Conservation (phyloP, 2,797 vertebrate genomes). For the Benthosema pterotum region DNA sequence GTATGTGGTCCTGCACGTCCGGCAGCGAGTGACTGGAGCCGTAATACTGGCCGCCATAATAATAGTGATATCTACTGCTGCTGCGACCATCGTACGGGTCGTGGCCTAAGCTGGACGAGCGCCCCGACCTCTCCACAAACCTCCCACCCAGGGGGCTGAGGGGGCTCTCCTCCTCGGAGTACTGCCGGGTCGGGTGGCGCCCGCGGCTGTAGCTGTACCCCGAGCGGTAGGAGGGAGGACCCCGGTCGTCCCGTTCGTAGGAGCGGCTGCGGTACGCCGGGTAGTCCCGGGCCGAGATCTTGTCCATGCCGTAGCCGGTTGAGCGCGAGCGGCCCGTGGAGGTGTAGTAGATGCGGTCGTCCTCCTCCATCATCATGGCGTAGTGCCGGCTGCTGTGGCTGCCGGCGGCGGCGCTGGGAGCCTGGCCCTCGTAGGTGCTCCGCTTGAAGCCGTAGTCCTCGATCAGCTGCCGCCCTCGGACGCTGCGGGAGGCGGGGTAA, state of each 20-base stretch:
- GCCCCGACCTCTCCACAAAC: conserved; percentile 81
- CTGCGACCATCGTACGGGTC: conserved; percentile 87
- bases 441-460: conserved; percentile 78
- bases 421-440: conserved; percentile 49
- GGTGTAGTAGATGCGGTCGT: conserved; percentile 86
- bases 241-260: conserved; percentile 85
- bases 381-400: conserved; percentile 86
- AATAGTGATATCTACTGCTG: conserved; percentile 77
- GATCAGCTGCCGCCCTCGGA: conserved; percentile 76
- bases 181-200: conserved; percentile 85
- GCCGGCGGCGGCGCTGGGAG: conserved; percentile 73
- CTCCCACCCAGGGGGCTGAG: conserved; percentile 88
- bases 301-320: conserved; percentile 90
- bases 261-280: conserved; percentile 88
- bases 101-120: conserved; percentile 79
- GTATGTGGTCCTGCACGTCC: conserved; percentile 96
- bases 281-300: conserved; percentile 86
- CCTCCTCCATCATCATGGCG: conserved; percentile 82
- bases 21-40: conserved; percentile 99
- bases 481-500: conserved; percentile 60
- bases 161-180: conserved; percentile 93
- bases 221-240: conserved; percentile 76
- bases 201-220: conserved; percentile 86
- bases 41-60: conserved; percentile 81
- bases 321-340: conserved; percentile 87